Base-by-base conservation (phyloP, 64 coral and sea anemone species). In the Stylophora pistillata region DNA sequence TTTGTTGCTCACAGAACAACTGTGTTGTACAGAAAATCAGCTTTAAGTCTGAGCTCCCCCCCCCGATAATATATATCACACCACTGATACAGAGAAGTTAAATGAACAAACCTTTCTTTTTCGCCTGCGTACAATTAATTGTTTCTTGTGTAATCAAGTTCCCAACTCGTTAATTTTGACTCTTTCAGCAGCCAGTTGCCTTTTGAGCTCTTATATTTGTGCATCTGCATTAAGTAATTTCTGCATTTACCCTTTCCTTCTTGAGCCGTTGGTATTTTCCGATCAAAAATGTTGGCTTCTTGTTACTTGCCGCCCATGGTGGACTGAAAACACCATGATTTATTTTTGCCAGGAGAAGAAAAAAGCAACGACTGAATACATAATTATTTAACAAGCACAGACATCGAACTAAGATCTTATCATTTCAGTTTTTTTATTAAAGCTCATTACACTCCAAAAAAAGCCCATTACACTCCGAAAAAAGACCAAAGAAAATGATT, bases 351-450 rank as follows among this genome's bases (percentile, higher is more conserved):
- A 74, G 47, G 86, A 77, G 74, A 58, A 88, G 86, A 88, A 55
- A 75, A 88, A 77, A 47, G 58, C 56, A 26, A 30, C 62, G 57
- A 77, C 77, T 60, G 65, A 88, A 78, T 88, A 33, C 32, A 66
- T 68, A n/a, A n/a, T n/a, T n/a, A 76, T 88, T 78, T 77, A 88
- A 88, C 53, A 15, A 14, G 15, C 34, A 88, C 17, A 53, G 86
- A 88, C 86, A 33, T 88, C 66, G 86, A 88, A 78, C 57, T 88
- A 47, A 52, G 15, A 88, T 88, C 74, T 57, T 77, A 78, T 88
- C 26, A 66, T 88, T 88, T 88, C 75, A 66, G 13, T 65, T 88
- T 88, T 88, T n/a, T 88, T 18, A 88, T 88, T 77, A 58, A 78
- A 78, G 52, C 65, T 88, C 33, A 88, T 26, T 52, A 53, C 55